Evolutionary conservation across 2,888 invertebrate species (phyloP), one percentile per base, ranked within the genome.

Genomic region (Aleiodes alternator): DNA sequence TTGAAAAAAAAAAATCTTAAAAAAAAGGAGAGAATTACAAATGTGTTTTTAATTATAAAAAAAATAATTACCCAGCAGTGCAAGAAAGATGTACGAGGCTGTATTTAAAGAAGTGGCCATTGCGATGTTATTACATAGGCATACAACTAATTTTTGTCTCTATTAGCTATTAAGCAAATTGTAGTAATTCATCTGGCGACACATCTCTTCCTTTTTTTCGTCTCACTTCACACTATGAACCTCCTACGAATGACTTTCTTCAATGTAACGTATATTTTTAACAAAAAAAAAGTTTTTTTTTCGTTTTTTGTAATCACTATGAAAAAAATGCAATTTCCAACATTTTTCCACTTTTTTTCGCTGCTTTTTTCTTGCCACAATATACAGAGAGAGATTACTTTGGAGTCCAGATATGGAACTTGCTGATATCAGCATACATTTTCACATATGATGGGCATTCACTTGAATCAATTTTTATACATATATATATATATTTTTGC

Each of bases 101-200:
- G 87, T 84, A 79, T 82, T 86, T 80, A 84, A 81, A 82, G 86
- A 86, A 82, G 84, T 84, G 80, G 83, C 84, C 88, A 88, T 88
- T 80, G 83, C 86, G 86, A 84, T 80, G 75, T 79, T 81, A 85
- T 87, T 84, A 87, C 82, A 86, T 82, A 84, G 83, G 83, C 85
- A 88, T 87, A 85, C 84, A 85, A 85, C 83, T 83, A 83, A 85
- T 23, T 85, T 86, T 84, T 82, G 82, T 86, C 86, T 86, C 84
- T 84, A 86, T 48, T 38, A 86, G 84, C 85, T 87, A 84, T 87
- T 85, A 85, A 87, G 86, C 83, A 86, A 87, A 87, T 88, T 85
- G 84, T 84, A 84, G 84, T 83, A 84, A 80, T 81, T 79, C 79
- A 81, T 79, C 75, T 80, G 77, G 79, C 80, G 81, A 81, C 81